Evolutionary conservation across 2,113 vertebrate genomes (phyloP).

Genomic region (Pelecanoides urinatrix): DNA sequence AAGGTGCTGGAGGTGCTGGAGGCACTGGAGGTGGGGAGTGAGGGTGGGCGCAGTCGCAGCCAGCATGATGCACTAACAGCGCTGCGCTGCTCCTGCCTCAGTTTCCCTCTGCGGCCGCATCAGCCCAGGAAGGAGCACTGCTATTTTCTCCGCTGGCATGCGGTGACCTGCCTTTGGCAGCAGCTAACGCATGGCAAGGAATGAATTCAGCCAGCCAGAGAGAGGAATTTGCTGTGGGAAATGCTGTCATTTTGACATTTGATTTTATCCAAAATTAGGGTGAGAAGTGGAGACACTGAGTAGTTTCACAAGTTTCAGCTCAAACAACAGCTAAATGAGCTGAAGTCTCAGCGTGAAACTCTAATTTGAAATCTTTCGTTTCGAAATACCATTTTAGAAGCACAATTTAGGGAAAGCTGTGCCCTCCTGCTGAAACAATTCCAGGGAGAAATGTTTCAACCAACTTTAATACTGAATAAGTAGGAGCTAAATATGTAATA

Average conservation of each 20-base stretch:
- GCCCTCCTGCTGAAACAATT: background rate
- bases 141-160: fast-evolving
- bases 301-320: background rate
- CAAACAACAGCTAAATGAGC: background rate
- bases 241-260: background rate
- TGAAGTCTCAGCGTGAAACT: background rate
- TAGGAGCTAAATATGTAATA: background rate
- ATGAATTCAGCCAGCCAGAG: background rate
- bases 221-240: background rate
- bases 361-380: background rate
- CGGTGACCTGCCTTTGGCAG: background rate
- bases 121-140: fast-evolving
- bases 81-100: background rate
- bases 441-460: background rate
- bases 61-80: fast-evolving
- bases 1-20: background rate
- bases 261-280: background rate
- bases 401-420: background rate
- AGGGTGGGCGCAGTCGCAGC: fast-evolving
- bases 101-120: background rate
- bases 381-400: background rate
- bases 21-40: fast-evolving
- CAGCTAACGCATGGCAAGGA: background rate
- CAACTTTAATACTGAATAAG: background rate
- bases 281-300: background rate